A percentile compares a stretch with the other conserved stretches of the same genome.
Conservation (phyloP, 2,797 vertebrate genomes). For the Melanogrammus aeglefinus region DNA sequence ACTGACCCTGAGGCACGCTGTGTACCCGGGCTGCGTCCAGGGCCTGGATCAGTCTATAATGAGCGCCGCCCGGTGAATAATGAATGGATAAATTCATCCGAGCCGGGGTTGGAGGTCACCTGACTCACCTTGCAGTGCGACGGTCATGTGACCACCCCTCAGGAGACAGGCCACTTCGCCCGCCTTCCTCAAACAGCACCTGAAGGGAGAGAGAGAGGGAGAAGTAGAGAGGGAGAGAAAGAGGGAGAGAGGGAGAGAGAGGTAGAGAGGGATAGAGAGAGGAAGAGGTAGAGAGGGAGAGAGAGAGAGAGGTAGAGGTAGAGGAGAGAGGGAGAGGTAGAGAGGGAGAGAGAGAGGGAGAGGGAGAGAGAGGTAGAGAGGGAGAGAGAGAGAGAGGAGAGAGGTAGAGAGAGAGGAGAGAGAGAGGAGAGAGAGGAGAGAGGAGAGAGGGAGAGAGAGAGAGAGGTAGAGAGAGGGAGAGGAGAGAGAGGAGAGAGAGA, state of each 20-base stretch:
- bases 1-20: not conserved
- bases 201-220: slow-evolving; percentile 49
- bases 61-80: slow-evolving; percentile 56
- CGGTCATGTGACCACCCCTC: slow-evolving; percentile 78
- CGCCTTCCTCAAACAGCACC: slow-evolving; percentile 86
- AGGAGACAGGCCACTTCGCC: slow-evolving; percentile 83
- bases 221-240: not conserved
- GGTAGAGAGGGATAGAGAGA: not conserved
- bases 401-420: too few relatives aligned
- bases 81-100: slow-evolving; percentile 47
- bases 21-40: slow-evolving; percentile 1
- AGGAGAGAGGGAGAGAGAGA: too few relatives aligned
- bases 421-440: too few relatives aligned
- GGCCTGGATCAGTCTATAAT: slow-evolving; percentile 50
- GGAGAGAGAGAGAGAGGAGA: too few relatives aligned
- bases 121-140: slow-evolving; percentile 89
- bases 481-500: too few relatives aligned
- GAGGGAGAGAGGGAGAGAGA: not conserved
- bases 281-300: too few relatives aligned
- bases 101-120: slow-evolving; percentile 41
- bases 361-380: too few relatives aligned
- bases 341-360: too few relatives aligned
- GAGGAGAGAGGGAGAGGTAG: too few relatives aligned
- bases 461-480: too few relatives aligned
- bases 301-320: not conserved